Evolutionary conservation across 1,140 invertebrate species (phyloP).

Genomic region (Temnothorax longispinosus): DNA sequence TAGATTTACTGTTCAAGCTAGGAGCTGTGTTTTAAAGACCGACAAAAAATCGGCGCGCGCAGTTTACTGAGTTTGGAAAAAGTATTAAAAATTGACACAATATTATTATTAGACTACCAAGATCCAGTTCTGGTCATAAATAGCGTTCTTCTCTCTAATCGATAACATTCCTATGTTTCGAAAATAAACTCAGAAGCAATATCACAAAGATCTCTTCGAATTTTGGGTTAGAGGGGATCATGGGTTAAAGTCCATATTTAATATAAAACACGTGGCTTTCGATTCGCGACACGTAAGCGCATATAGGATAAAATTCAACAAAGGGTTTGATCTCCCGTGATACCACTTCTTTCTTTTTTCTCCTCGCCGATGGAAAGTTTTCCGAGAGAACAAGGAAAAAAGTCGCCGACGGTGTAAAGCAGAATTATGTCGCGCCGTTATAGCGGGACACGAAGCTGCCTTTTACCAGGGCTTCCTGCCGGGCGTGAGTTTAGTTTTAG

Average conservation of each 20-base stretch:
- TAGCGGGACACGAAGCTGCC: constrained; percentile 48
- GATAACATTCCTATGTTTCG: background rate
- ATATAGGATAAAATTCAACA: background rate
- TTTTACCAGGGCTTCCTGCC: constrained; percentile 60
- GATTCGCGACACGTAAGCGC: background rate
- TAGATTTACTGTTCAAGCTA: too few relatives aligned
- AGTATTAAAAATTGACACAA: too few relatives aligned
- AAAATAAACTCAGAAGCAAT: background rate
- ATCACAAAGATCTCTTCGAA: background rate
- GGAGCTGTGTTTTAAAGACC: too few relatives aligned
- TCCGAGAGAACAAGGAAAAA: constrained; percentile 11
- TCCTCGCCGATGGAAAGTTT: constrained; percentile 22
- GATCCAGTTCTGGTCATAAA: too few relatives aligned
- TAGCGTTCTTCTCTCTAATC: too few relatives aligned
- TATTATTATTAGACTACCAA: too few relatives aligned
- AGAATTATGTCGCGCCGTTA: constrained; percentile 73
- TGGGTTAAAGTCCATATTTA: too few relatives aligned
- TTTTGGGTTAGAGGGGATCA: background rate
- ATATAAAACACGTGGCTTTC: background rate
- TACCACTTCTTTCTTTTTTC: background rate
- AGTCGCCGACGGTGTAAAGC: constrained; percentile 57
- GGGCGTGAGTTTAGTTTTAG: constrained; percentile 42
- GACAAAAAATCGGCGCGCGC: too few relatives aligned
- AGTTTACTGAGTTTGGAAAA: too few relatives aligned
- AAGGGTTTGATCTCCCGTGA: background rate